phyloP scores from a whole-genome alignment of 2,888 invertebrate genomes.

The Nymphalis polychloros region DNA sequence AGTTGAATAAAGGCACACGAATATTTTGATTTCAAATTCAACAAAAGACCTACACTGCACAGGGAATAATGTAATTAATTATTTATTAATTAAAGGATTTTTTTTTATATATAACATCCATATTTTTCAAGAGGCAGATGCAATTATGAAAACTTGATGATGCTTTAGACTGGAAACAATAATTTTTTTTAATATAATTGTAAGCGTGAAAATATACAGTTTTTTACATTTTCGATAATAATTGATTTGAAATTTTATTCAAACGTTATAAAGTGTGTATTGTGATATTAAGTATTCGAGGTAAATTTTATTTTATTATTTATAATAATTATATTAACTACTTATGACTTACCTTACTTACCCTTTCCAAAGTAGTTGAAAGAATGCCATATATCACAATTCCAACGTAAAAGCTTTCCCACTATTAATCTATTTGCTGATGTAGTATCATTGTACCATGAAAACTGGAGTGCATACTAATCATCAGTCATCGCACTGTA shows the following conservation, averaged over 20 bases:
- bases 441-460: conserved; percentile 33
- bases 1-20: too few relatives aligned
- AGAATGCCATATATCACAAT: conserved; percentile 38
- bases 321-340: conserved; percentile 17
- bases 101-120: too few relatives aligned
- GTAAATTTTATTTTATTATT: conserved; percentile 26
- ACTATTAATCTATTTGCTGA: conserved; percentile 36
- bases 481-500: conserved; percentile 33
- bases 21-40: too few relatives aligned
- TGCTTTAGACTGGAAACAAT: too few relatives aligned
- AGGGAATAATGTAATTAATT: too few relatives aligned
- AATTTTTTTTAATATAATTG: background rate
- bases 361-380: conserved; percentile 37
- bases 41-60: too few relatives aligned
- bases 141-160: too few relatives aligned
- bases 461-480: conserved; percentile 21
- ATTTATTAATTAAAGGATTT: too few relatives aligned
- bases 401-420: conserved; percentile 35
- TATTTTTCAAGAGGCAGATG: too few relatives aligned
- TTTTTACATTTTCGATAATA: background rate
- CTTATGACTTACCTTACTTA: conserved; percentile 12
- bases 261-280: conserved; percentile 26
- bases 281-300: conserved; percentile 37
- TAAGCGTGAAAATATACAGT: background rate
- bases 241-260: background rate